These are phyloP conservation scores for Malurus cyaneus DNA, from an alignment of 2,113 vertebrate species.

Conservation along the genomic window DNA sequence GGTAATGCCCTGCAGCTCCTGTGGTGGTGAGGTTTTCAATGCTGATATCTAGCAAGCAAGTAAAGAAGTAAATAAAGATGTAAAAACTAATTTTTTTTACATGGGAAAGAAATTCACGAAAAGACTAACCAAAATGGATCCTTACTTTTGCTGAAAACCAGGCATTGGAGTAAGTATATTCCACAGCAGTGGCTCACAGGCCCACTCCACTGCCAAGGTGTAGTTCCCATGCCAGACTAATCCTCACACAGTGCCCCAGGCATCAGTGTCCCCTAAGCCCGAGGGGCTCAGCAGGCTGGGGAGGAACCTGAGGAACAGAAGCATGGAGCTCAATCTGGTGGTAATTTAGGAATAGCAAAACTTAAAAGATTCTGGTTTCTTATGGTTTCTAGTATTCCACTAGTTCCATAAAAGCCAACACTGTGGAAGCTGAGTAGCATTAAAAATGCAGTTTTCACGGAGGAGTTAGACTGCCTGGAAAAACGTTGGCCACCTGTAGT, in stretches of 20 bases:
- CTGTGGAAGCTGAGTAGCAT: neutral
- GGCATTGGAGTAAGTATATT: neutral
- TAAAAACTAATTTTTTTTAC: neutral
- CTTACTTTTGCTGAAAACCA: neutral
- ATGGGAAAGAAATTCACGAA: neutral
- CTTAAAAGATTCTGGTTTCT: neutral
- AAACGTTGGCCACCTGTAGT: neutral
- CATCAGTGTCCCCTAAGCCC: rapidly evolving
- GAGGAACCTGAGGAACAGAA: neutral
- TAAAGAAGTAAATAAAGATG: neutral
- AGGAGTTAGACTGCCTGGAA: neutral
- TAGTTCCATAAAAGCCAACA: neutral
- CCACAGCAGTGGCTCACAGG: neutral
- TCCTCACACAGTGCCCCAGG: rapidly evolving
- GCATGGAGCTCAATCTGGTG: neutral
- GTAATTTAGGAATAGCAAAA: neutral
- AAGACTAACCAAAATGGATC: neutral
- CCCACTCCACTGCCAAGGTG: neutral
- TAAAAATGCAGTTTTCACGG: neutral
- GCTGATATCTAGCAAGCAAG: neutral
- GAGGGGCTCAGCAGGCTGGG: rapidly evolving
- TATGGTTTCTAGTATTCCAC: neutral
- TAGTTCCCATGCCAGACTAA: neutral
- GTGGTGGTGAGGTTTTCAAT: neutral
- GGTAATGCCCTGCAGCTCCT: neutral